Evolutionary conservation across 2,797 vertebrate species (phyloP).

Genomic region (Lacerta bilineata): DNA sequence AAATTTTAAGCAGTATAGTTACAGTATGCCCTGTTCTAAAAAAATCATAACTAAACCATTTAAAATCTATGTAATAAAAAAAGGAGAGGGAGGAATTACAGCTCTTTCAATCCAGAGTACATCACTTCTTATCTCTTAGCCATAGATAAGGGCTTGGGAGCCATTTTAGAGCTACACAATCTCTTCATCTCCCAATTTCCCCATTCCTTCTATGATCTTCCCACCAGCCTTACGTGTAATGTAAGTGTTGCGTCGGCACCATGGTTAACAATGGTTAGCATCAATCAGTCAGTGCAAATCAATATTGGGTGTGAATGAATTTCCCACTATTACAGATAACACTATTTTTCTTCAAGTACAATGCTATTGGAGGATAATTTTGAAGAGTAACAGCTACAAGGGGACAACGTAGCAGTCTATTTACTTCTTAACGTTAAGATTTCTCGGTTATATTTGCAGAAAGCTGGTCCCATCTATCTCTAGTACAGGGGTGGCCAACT

Average conservation of each 20-base stretch:
- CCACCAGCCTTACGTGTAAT: background rate
- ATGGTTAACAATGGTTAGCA: background rate
- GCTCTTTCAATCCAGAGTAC: background rate
- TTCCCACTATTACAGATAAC: background rate
- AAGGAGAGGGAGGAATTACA: no score
- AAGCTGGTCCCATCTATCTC: background rate
- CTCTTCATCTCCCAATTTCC: background rate
- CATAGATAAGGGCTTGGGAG: background rate
- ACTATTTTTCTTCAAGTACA: background rate
- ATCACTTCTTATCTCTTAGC: background rate
- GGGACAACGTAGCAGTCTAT: background rate
- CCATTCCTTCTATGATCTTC: background rate
- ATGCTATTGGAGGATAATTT: background rate
- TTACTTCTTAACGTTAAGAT: background rate
- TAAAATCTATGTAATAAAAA: no score
- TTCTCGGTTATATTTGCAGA: background rate
- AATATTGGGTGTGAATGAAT: background rate
- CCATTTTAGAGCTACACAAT: background rate
- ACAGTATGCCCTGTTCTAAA: background rate
- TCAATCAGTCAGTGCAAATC: background rate
- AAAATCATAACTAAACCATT: background rate
- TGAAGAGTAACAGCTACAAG: background rate
- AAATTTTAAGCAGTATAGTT: background rate
- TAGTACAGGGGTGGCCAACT: background rate
- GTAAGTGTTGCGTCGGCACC: background rate